These are phyloP conservation scores for Holcopasites calliopsidis DNA, from an alignment of 1,140 invertebrate species.

Conservation along the genomic window DNA sequence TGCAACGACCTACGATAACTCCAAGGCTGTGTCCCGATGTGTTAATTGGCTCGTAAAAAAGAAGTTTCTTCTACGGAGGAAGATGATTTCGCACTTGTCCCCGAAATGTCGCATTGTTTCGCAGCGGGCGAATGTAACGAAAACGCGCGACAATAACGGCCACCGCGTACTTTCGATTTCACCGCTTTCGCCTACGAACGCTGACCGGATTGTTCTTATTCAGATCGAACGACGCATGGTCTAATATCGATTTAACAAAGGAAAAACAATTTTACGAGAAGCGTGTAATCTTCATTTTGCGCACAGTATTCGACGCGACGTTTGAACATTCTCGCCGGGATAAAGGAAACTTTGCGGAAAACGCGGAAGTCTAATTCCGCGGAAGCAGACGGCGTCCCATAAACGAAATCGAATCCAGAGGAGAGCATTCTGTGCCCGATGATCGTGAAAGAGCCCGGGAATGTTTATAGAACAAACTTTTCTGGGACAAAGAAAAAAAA, in stretches of 20 bases:
- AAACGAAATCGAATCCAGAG: neutral
- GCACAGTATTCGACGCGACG: neutral
- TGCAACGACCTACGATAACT: neutral
- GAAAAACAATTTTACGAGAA: neutral
- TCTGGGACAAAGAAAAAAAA: no score
- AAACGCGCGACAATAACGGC: neutral
- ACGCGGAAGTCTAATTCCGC: neutral
- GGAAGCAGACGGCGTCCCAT: neutral
- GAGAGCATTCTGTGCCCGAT: neutral
- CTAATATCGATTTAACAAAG: neutral
- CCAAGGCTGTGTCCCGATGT: neutral
- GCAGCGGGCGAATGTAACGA: constrained; percentile 3
- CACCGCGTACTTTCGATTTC: constrained; percentile 36
- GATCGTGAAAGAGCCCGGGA: neutral
- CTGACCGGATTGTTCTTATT: neutral
- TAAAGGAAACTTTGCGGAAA: neutral
- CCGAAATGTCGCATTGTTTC: neutral
- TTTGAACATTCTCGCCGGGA: neutral
- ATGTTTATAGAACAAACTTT: no score
- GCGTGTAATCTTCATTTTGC: neutral
- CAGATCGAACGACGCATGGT: neutral
- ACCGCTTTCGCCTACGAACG: constrained; percentile 10
- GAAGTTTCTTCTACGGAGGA: neutral
- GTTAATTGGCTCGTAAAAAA: constrained; percentile 23
- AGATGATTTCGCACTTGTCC: neutral